Percentiles rank a stretch among this genome's conserved stretches.
These are phyloP conservation scores for Leucophenga maculata DNA, from an alignment of 2,888 invertebrate genomes.

Conservation along the genomic window DNA sequence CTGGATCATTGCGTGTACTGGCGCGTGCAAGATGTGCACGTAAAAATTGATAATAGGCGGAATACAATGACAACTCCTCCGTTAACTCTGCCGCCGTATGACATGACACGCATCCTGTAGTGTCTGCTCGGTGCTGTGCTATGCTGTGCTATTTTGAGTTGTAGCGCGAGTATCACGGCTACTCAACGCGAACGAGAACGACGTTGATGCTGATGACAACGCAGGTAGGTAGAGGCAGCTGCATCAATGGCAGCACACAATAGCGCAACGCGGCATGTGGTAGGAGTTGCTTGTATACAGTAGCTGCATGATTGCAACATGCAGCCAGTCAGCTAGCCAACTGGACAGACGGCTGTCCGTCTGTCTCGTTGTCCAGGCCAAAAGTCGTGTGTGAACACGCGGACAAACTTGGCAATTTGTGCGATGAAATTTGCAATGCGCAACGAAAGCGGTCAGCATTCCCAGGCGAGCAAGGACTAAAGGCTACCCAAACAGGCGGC, in stretches of 20 bases:
- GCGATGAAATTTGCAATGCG: constrained; percentile 12
- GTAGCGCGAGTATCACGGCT: too few species aligned
- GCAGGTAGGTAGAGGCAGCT: too few species aligned
- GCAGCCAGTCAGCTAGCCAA: not conserved
- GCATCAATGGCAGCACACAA: not conserved
- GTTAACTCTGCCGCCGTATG: too few species aligned
- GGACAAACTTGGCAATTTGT: constrained; percentile 31
- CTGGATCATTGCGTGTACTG: constrained; percentile 37
- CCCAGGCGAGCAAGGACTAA: too few species aligned
- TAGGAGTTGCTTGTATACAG: not conserved
- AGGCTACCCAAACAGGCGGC: not conserved
- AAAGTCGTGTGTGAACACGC: constrained; percentile 3
- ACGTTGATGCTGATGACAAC: too few species aligned
- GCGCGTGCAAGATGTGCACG: constrained; percentile 34
- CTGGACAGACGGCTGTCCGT: not conserved
- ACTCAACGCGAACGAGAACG: too few species aligned
- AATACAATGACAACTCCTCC: too few species aligned
- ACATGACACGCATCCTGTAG: too few species aligned
- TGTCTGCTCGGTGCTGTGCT: too few species aligned
- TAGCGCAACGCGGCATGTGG: not conserved
- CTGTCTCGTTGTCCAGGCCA: not conserved
- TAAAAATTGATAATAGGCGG: constrained; percentile 54
- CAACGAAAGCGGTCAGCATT: constrained; percentile 10
- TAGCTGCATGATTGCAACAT: not conserved
- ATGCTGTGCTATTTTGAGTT: too few species aligned